Evolutionary conservation across 2,888 invertebrate genomes (phyloP).

Genomic region (Acleris laterana): DNA sequence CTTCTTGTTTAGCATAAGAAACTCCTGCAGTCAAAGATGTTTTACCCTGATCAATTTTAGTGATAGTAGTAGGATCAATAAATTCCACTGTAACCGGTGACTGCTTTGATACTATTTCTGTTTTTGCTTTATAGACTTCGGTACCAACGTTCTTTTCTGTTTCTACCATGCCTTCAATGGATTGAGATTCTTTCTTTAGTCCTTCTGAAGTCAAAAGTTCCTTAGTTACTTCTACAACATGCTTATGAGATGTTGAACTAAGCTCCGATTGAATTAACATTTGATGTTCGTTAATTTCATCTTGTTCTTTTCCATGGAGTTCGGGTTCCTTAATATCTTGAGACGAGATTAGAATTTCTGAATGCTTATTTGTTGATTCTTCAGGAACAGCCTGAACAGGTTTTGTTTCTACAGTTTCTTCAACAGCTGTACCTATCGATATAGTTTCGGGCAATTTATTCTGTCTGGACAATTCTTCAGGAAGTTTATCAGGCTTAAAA

Average conservation of each 20-base stretch:
- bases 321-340: not conserved
- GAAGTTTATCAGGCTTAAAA: not conserved
- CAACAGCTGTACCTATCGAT: too few species aligned
- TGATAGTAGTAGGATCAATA: constrained; percentile 52
- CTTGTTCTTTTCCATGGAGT: not conserved
- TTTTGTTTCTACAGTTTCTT: too few species aligned
- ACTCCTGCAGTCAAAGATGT: constrained; percentile 50
- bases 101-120: constrained; percentile 50
- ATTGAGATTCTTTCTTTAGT: not conserved
- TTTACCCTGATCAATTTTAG: constrained; percentile 53
- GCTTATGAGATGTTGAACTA: constrained; percentile 42
- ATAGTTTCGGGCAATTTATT: too few species aligned
- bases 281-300: constrained; percentile 26
- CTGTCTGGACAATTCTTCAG: too few species aligned
- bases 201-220: constrained; percentile 48
- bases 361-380: not conserved
- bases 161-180: not conserved
- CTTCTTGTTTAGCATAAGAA: constrained; percentile 60
- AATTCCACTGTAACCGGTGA: constrained; percentile 55
- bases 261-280: constrained; percentile 40
- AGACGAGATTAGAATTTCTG: not conserved
- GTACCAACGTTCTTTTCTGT: not conserved
- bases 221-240: constrained; percentile 44
- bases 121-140: constrained; percentile 38
- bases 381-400: not conserved